Evolutionary conservation across 2,797 vertebrate species (phyloP).

Genomic region (Sebastes matsubarae): DNA sequence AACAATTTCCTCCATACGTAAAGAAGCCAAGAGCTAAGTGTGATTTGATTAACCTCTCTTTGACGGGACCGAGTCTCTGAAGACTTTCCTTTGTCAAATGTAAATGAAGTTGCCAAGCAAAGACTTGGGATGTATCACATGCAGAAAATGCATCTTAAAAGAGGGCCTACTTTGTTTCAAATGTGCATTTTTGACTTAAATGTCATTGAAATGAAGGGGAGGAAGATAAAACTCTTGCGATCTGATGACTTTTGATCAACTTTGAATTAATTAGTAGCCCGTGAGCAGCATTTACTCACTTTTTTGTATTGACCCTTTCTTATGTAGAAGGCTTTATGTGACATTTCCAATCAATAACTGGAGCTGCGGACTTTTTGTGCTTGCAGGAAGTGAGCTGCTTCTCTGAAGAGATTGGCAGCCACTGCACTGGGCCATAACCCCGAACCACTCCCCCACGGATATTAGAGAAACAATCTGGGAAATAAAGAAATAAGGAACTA

Average conservation of each 20-base stretch:
- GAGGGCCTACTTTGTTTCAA: neutral
- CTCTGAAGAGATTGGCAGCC: constrained; percentile 50
- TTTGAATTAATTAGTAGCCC: constrained; percentile 9
- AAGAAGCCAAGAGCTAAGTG: neutral
- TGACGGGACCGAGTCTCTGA: neutral
- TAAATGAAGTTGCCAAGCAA: neutral
- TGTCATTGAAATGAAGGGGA: neutral
- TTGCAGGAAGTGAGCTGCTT: constrained; percentile 24
- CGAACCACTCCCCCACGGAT: neutral
- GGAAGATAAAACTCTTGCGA: neutral
- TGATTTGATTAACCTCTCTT: constrained; percentile 13
- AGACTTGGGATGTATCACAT: neutral
- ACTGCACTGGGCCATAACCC: constrained; percentile 14
- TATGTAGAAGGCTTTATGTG: constrained; percentile 16
- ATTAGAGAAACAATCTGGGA: constrained; percentile 54
- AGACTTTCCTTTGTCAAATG: constrained; percentile 2
- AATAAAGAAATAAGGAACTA: constrained; percentile 54
- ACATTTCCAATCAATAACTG: constrained; percentile 52
- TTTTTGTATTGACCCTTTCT: neutral
- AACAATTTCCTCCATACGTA: neutral
- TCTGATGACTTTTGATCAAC: constrained; percentile 9
- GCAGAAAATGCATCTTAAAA: neutral
- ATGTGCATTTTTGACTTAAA: neutral
- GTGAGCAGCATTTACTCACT: neutral
- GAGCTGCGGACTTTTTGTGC: constrained; percentile 27